Evolutionary conservation across 92 coral and sea anemone species (phyloP), one percentile per base, ranked within the genome.

Genomic region (Virgularia gustaviana): DNA sequence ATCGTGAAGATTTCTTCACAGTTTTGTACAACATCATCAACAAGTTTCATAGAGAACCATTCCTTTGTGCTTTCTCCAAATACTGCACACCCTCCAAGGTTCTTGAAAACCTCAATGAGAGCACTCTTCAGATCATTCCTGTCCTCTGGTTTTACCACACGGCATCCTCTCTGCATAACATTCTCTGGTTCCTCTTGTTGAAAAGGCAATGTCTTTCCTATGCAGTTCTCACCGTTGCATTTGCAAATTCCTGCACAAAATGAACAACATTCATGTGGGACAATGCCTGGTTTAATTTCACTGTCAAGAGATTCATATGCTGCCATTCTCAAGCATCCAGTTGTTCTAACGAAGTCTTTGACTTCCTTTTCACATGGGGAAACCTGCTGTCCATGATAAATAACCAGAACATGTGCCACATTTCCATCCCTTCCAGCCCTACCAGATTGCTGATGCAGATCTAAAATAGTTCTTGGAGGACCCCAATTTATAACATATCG

Each of bases 41-140:
- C 56, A 0, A 80, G 80, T 33, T 81, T 54, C 35, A 19, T 73
- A 28, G 81, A 68, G 54, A 85, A 81, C 27, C 89, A 79, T 80
- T 80, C 83, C 54, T 79, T 49, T 0, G 85, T 44, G 27, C 36
- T 71, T 35, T 36, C 49, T 65, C 76, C 89, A 0, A 68, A 16
- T 6, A 63, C n/a, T 11, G 36, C 62, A 2, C 83, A 72, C 20
- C 22, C 43, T 28, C 49, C 34, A 43, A 81, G 35, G 49, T 66
- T 57, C 11, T 54, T 19, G 12, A 23, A 38, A 0, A 84, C 78
- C 18, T 84, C 82, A 18, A 9, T 24, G 30, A 84, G 55, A 7
- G 85, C 89, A 3, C 24, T 62, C 16, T 71, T 76, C 9, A 85
- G 33, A 28, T 65, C 66, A 16, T n/a, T 20, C 45, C 68, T 39